Evolutionary conservation across 2,113 vertebrate species (phyloP), one percentile per base, ranked within the genome.

Genomic region (Gavia stellata): DNA sequence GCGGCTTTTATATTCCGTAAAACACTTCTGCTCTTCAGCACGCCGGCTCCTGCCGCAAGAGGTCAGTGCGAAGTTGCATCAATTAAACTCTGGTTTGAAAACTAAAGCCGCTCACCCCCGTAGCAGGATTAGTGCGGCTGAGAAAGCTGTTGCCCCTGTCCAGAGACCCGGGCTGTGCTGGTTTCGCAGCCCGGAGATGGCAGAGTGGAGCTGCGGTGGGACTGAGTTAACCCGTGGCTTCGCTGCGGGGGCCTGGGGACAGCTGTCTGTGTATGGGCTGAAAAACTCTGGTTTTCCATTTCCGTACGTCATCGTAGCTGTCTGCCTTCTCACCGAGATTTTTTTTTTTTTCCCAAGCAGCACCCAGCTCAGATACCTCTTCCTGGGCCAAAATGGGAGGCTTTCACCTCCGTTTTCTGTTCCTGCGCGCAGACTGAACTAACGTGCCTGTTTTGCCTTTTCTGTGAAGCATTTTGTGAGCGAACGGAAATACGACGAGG

Each of bases 401-500:
- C 17, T 47, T 44, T 40, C 16, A 0, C 45, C 44, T 24, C 33
- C 4, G 0, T 17, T 24, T 20, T 15, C 29, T 12, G 2, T 28
- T 17, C 19, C 50, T 7, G 21, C 4, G n/a, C 38, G 0, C 21
- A 3, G 36, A 5, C 23, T 14, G 33, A 20, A 19, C 33, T 93
- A 50, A 96, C 18, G 2, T 15, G 17, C 20, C 16, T 8, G 7
- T 25, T 15, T 63, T 80, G 68, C 81, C 77, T 81, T 93, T 82
- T 55, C 36, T 23, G 12, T 71, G 52, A 88, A 99, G 99, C 99
- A 99, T 97, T 99, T 99, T 94, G 99, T 99, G 77, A 99, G 99
- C 29, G 99, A 99, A 91, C 98, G 99, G 38, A 99, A 99, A 96
- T 99, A 99, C 7, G 99, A 99, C 1, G 99, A 99, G 93, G 99